Evolutionary conservation across 2,797 vertebrate genomes (phyloP).

Genomic region (Bryconaethiops microstoma): DNA sequence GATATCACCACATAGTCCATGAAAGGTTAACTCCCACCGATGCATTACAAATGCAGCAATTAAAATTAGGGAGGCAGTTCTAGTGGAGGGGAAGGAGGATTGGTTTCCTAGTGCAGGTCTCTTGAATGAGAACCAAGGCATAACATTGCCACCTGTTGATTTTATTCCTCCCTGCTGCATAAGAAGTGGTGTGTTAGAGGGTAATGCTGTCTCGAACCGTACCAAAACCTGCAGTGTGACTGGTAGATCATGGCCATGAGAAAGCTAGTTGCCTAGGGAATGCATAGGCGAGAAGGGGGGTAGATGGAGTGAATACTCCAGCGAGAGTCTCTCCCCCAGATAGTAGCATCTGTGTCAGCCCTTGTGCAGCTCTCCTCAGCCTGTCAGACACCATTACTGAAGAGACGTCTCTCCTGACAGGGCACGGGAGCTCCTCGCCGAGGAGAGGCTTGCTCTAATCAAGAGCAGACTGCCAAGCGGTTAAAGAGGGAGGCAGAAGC

Average conservation of each 20-base stretch:
- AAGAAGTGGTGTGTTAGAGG: conserved; percentile 8
- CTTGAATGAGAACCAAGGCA: conserved; percentile 42
- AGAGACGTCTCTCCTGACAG: conserved; percentile 72
- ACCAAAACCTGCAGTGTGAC: conserved; percentile 13
- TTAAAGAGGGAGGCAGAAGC: conserved; percentile 70
- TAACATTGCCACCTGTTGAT: conserved; percentile 37
- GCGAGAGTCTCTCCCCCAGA: conserved; percentile 62
- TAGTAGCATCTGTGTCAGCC: conserved; percentile 75
- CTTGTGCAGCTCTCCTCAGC: conserved; percentile 67
- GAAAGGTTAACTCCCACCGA: conserved; percentile 54
- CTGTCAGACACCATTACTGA: conserved; percentile 79
- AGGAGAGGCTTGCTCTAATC: conserved; percentile 69
- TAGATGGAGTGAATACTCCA: conserved; percentile 51
- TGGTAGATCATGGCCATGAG: conserved; percentile 16
- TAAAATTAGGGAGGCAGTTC: conserved; percentile 61
- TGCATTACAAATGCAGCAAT: conserved; percentile 67
- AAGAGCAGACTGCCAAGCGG: conserved; percentile 76
- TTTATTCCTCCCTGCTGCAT: conserved; percentile 1
- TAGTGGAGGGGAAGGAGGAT: conserved; percentile 39
- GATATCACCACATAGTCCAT: conserved; percentile 44
- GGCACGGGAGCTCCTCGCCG: conserved; percentile 67
- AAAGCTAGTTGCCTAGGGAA: conserved; percentile 48
- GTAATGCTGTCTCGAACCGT: conserved; percentile 22
- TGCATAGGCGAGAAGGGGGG: conserved; percentile 49
- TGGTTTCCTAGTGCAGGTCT: conserved; percentile 30